Evolutionary conservation across 2,113 vertebrate species (phyloP).

Genomic region (Meriones unguiculatus): DNA sequence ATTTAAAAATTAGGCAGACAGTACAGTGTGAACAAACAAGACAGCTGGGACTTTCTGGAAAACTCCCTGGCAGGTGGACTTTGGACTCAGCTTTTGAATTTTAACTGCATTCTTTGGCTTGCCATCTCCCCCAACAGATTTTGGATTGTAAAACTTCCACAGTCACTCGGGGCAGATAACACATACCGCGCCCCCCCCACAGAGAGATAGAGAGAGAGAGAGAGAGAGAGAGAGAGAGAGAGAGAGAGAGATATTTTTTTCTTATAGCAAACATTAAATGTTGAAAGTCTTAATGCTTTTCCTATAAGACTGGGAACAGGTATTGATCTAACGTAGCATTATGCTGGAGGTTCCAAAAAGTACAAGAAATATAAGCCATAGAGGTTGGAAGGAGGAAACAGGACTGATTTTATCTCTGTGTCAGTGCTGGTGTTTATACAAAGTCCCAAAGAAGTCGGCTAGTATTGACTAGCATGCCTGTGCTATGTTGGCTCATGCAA

Average conservation of each 20-base stretch:
- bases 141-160: background rate
- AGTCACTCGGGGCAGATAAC: background rate
- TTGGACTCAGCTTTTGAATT: background rate
- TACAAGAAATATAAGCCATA: background rate
- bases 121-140: background rate
- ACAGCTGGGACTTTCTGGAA: background rate
- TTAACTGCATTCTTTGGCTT: background rate
- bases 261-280: background rate
- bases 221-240: background rate
- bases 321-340: background rate
- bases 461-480: background rate
- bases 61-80: background rate
- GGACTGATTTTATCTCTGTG: background rate
- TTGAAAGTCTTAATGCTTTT: background rate
- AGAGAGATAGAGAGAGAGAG: background rate
- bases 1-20: background rate
- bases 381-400: background rate
- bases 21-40: background rate
- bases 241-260: background rate
- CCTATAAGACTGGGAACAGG: background rate
- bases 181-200: too few relatives aligned
- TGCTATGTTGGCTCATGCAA: background rate
- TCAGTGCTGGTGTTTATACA: background rate
- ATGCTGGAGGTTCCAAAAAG: background rate
- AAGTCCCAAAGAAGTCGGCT: background rate